Percentiles rank a stretch among this genome's conserved stretches.
Evolutionary conservation across 2,113 vertebrate genomes (phyloP).

Genomic region (Physeter macrocephalus): DNA sequence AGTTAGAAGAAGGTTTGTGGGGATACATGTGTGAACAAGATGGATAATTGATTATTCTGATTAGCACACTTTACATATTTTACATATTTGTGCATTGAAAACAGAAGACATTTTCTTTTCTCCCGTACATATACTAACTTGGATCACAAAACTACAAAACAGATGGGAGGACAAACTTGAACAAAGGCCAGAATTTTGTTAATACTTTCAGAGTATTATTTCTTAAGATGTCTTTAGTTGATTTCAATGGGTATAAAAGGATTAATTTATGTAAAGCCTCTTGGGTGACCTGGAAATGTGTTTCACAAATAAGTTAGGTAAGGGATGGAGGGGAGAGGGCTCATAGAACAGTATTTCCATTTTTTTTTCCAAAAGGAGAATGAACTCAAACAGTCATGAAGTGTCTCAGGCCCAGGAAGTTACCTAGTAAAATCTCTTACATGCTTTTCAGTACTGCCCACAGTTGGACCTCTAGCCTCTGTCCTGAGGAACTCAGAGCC

Average conservation of each 20-base stretch:
- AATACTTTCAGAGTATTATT: background rate
- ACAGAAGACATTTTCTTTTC: background rate
- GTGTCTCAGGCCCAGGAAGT: background rate
- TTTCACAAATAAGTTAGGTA: background rate
- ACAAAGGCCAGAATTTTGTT: background rate
- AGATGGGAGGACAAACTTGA: background rate
- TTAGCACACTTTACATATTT: background rate
- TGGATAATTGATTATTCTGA: background rate
- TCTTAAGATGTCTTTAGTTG: background rate
- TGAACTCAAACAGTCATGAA: background rate
- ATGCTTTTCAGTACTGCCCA: background rate
- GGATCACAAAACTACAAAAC: background rate
- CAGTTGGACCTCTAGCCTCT: background rate
- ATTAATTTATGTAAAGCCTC: background rate
- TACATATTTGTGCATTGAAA: background rate
- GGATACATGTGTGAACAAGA: background rate
- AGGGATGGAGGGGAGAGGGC: background rate
- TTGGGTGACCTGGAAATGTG: background rate
- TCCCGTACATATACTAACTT: background rate
- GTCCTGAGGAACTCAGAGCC: background rate
- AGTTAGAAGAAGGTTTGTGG: background rate
- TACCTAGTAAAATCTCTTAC: background rate
- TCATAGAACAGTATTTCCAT: background rate
- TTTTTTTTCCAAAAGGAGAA: background rate
- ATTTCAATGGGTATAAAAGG: background rate